phyloP scores from a whole-genome alignment of 2,113 vertebrate genomes.

The Phylloscopus whistleri region DNA sequence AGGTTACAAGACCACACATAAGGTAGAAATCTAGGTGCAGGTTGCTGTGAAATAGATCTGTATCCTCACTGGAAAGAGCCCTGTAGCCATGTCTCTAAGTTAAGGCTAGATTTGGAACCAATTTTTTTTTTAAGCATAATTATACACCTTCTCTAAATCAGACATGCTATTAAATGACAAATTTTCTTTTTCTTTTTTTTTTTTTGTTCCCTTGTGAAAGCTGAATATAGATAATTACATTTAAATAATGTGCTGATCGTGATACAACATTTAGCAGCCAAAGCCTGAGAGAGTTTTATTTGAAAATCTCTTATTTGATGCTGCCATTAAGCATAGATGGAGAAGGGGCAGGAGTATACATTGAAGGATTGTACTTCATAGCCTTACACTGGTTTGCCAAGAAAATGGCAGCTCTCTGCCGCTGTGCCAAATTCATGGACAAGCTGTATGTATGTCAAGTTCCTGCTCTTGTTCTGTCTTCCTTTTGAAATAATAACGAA shows the following conservation, averaged over 20 bases:
- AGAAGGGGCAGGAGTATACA: background rate
- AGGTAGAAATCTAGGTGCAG: background rate
- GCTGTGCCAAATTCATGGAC: background rate
- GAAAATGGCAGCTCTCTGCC: background rate
- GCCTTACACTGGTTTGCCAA: background rate
- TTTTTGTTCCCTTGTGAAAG: constrained; percentile 15
- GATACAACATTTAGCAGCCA: constrained; percentile 40
- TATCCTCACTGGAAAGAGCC: background rate
- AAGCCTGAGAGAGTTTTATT: background rate
- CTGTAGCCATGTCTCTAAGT: background rate
- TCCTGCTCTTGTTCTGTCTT: background rate
- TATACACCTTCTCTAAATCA: constrained; percentile 39
- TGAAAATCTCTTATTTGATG: background rate
- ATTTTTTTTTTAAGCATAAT: constrained; percentile 56
- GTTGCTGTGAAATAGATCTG: background rate
- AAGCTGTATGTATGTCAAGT: background rate
- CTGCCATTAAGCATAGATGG: background rate
- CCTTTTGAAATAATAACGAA: background rate
- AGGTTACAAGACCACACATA: background rate
- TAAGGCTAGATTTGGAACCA: constrained; percentile 22
- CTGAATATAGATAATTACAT: constrained; percentile 55
- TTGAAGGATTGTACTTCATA: background rate
- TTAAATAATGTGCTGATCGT: constrained; percentile 38
- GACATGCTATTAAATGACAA: constrained; percentile 46
- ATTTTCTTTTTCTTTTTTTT: background rate